These are phyloP conservation scores for Cygnus buccinator DNA, from an alignment of 2,113 vertebrate species.

Conservation along the genomic window DNA sequence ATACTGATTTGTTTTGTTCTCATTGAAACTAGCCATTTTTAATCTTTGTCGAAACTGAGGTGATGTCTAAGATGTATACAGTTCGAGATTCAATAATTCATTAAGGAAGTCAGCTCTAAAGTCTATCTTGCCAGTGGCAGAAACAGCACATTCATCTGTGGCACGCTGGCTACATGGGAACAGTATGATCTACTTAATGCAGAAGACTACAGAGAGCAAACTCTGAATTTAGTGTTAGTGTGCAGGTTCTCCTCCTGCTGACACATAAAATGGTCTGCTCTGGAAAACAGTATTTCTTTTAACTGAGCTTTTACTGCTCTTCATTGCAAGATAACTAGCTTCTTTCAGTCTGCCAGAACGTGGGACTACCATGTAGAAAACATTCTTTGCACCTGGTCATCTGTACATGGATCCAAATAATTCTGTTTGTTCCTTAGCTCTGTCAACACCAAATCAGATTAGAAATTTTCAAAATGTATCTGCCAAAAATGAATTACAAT, in stretches of 20 bases:
- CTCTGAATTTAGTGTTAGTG: background rate
- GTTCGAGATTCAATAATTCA: background rate
- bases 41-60: background rate
- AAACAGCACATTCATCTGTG: background rate
- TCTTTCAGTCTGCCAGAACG: slow-evolving; percentile 7
- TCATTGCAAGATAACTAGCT: background rate
- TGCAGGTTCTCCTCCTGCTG: background rate
- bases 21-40: fast-evolving
- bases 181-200: background rate
- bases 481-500: slow-evolving; percentile 60
- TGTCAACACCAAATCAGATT: slow-evolving; percentile 47
- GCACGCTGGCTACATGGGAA: background rate
- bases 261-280: background rate
- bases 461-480: slow-evolving; percentile 38
- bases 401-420: slow-evolving; percentile 17
- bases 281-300: background rate
- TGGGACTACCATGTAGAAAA: background rate
- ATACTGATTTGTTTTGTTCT: background rate
- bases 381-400: slow-evolving; percentile 4
- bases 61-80: background rate
- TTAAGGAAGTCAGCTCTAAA: background rate
- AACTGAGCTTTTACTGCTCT: background rate
- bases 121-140: background rate
- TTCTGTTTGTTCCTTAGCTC: slow-evolving; percentile 60
- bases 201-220: background rate